These are phyloP conservation scores for Dendropsophus ebraccatus DNA, from an alignment of 2,113 vertebrate genomes.

Conservation along the genomic window DNA sequence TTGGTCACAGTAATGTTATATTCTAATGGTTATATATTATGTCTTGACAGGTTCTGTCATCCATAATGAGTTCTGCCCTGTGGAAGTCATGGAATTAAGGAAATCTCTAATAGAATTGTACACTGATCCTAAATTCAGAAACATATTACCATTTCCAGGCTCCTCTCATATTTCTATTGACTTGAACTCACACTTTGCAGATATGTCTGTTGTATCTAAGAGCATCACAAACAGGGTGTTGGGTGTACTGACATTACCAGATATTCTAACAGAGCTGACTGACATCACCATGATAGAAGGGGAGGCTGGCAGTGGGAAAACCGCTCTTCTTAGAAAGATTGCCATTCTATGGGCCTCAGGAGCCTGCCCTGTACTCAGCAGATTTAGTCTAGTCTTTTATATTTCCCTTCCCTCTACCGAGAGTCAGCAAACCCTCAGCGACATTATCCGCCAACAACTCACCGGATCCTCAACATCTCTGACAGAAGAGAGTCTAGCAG, in stretches of 20 bases:
- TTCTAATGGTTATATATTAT: neutral
- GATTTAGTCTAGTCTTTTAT: slow-evolving; percentile 69
- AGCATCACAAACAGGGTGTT: slow-evolving; percentile 50
- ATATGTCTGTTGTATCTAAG: slow-evolving; percentile 62
- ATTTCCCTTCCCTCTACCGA: slow-evolving; percentile 58
- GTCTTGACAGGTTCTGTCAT: neutral
- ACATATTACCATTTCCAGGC: slow-evolving; percentile 54
- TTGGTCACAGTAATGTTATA: too few relatives aligned
- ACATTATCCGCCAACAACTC: slow-evolving; percentile 60
- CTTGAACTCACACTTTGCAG: slow-evolving; percentile 57
- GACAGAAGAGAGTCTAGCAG: slow-evolving; percentile 58
- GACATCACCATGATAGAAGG: slow-evolving; percentile 66
- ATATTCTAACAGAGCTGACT: slow-evolving; percentile 60
- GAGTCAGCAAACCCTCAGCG: slow-evolving; percentile 57
- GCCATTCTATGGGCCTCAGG: slow-evolving; percentile 68
- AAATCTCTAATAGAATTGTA: slow-evolving; percentile 58
- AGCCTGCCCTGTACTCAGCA: slow-evolving; percentile 63
- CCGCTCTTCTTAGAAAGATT: slow-evolving; percentile 63
- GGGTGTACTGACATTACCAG: slow-evolving; percentile 55
- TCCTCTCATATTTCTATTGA: slow-evolving; percentile 43
- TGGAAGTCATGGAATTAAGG: slow-evolving; percentile 39
- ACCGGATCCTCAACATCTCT: slow-evolving; percentile 20
- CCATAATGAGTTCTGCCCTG: neutral
- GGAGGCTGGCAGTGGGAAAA: slow-evolving; percentile 67
- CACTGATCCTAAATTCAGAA: slow-evolving; percentile 51